Base-by-base conservation (phyloP, 1,140 invertebrate genomes). In the Antheraea pernyi region DNA sequence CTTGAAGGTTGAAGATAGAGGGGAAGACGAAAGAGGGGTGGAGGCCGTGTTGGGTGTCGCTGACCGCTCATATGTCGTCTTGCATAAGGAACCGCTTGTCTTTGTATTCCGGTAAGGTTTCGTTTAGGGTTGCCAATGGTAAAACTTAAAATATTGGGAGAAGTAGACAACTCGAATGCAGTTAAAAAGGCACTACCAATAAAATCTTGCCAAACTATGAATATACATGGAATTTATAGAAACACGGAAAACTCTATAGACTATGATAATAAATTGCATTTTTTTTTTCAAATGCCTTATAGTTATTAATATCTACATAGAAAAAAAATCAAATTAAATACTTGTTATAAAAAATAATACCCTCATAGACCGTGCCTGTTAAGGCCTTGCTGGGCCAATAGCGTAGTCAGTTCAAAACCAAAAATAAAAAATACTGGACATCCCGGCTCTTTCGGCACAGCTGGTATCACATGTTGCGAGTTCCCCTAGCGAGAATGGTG, bases 71-170 rank as follows among this genome's bases (percentile, higher is more conserved):
- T 68, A 77, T 76, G 81, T 81, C 80, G 84, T 71, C 85, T 86
- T 87, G 86, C 86, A 85, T 89, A 88, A 86, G 86, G 81, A 86
- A 79, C 77, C 78, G 79, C 69, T 69, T 65, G 76, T 72, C 78
- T 89, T 89, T 87, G 80, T 91, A 89, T 89, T 85, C 86, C 67
- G 73, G 77, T 82, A 82, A 82, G 78, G 83, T 81, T 53, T 53
- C 16, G 16, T 13, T 9, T 53, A 16, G 46, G 46, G 46, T 53
- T 53, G 46, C 16, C 46, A 16, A 53, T 16, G 46, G 9, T 16
- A 13, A 53, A 53, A 53, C 11, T 11, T 6, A 16, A 16, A 53
- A 13, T n/a, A n/a, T 53, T 16, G 16, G 11, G 46, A 53, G 11
- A 42, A 11, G 7, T 7, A 8, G 39, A 42, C 7, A 42, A 53